phyloP scores from a whole-genome alignment of 2,113 vertebrate species.

The Bubo bubo region DNA sequence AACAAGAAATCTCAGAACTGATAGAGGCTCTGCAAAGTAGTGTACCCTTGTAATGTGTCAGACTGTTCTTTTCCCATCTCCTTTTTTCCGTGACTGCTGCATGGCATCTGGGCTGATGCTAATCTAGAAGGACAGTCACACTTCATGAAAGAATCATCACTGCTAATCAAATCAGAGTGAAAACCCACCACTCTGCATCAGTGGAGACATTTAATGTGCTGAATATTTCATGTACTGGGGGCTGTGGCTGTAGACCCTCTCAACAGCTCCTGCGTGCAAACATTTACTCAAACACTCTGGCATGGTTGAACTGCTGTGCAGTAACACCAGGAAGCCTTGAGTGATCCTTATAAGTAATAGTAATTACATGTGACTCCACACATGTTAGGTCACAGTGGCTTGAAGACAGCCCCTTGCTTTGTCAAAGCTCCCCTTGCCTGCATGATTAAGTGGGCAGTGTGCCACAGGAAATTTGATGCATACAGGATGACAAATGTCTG shows the following conservation, averaged over 20 bases:
- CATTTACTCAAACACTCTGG: slow-evolving; percentile 86
- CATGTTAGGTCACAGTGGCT: slow-evolving; percentile 75
- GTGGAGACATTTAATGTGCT: slow-evolving; percentile 78
- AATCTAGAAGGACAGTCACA: slow-evolving; percentile 89
- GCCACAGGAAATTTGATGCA: slow-evolving; percentile 74
- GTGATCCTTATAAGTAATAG: slow-evolving; percentile 88
- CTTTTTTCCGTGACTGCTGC: slow-evolving; percentile 86
- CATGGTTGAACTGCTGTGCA: slow-evolving; percentile 64
- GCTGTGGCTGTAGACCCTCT: slow-evolving; percentile 77
- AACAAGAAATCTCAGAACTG: not conserved
- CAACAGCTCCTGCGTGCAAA: slow-evolving; percentile 88
- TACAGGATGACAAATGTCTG: slow-evolving; percentile 88
- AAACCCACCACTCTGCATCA: slow-evolving; percentile 87
- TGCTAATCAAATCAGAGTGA: slow-evolving; percentile 93
- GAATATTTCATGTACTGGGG: slow-evolving; percentile 93
- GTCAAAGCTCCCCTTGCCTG: slow-evolving; percentile 67
- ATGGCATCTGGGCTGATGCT: slow-evolving; percentile 84
- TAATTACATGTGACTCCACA: slow-evolving; percentile 88
- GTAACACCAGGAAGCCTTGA: slow-evolving; percentile 74
- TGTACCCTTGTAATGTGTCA: not conserved
- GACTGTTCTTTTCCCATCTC: slow-evolving; percentile 16
- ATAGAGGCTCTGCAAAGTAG: not conserved
- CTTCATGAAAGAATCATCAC: slow-evolving; percentile 98
- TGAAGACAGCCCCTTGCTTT: slow-evolving; percentile 59
- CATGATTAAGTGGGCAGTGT: slow-evolving; percentile 76